phyloP scores from a whole-genome alignment of 2,113 vertebrate species.

The Macrotus californicus region DNA sequence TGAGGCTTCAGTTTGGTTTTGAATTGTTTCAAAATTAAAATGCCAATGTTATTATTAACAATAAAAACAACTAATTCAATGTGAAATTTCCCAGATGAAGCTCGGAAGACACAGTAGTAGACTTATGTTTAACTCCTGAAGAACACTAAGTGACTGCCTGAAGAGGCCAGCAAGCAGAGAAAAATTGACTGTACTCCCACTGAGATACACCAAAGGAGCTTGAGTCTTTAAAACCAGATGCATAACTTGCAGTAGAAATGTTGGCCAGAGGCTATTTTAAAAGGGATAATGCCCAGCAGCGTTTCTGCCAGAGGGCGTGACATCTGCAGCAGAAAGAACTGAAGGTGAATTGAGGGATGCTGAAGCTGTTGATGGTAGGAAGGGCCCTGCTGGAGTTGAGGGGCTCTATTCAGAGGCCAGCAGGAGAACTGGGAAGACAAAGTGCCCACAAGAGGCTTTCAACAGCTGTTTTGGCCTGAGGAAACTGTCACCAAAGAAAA shows the following conservation, averaged over 20 bases:
- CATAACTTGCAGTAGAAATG: not conserved
- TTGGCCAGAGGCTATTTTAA: not conserved
- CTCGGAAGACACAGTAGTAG: not conserved
- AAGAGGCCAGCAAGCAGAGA: not conserved
- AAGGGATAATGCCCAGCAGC: not conserved
- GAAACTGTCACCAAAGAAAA: not conserved
- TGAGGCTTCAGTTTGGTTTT: not conserved
- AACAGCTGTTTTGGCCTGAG: not conserved
- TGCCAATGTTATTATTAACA: not conserved
- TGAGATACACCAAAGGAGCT: constrained; percentile 18
- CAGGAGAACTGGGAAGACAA: not conserved
- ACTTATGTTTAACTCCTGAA: not conserved
- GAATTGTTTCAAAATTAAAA: constrained; percentile 5
- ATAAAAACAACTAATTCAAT: not conserved
- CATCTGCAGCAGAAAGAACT: not conserved
- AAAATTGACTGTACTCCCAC: not conserved
- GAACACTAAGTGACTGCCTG: not conserved
- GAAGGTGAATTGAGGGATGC: not conserved
- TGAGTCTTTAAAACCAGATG: constrained; percentile 28
- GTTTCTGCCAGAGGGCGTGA: not conserved
- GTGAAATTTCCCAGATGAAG: not conserved
- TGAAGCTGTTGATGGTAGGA: not conserved
- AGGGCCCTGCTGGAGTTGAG: too few relatives aligned
- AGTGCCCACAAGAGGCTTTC: not conserved
- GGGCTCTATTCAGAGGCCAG: not conserved